A percentile compares a stretch with the other conserved stretches of the same genome.
Evolutionary conservation across 2,888 invertebrate genomes (phyloP).

Genomic region (Tetragonisca angustula): DNA sequence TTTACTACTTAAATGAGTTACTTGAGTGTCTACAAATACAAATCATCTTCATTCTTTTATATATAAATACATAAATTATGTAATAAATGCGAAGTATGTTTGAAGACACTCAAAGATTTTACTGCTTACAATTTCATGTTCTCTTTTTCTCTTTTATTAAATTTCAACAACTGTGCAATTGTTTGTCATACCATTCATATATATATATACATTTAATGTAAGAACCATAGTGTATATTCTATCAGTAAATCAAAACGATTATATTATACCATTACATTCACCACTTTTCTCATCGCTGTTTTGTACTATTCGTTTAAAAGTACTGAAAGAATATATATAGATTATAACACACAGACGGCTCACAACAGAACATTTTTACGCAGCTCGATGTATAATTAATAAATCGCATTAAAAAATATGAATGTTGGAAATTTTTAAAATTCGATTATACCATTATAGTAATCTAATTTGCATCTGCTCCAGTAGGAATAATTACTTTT

Average conservation of each 20-base stretch:
- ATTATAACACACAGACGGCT: slow-evolving; percentile 61
- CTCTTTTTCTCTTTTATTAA: slow-evolving; percentile 30
- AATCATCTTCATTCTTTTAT: slow-evolving; percentile 40
- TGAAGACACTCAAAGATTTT: slow-evolving; percentile 53
- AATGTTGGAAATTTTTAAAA: slow-evolving; percentile 68
- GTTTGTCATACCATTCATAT: slow-evolving; percentile 41
- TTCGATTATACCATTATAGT: slow-evolving; percentile 59
- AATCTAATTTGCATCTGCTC: slow-evolving; percentile 70
- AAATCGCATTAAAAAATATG: slow-evolving; percentile 72
- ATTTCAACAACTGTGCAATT: slow-evolving; percentile 66
- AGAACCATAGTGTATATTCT: slow-evolving; percentile 63
- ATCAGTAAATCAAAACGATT: slow-evolving; percentile 70
- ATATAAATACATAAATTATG: slow-evolving; percentile 46
- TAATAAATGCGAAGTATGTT: slow-evolving; percentile 57
- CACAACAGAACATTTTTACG: slow-evolving; percentile 56
- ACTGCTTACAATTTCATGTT: slow-evolving; percentile 42
- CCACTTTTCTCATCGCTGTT: slow-evolving; percentile 50
- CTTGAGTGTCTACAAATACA: slow-evolving; percentile 59
- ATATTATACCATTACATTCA: slow-evolving; percentile 39
- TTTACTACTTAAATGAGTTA: slow-evolving; percentile 44
- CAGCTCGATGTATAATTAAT: slow-evolving; percentile 68
- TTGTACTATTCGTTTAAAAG: slow-evolving; percentile 71
- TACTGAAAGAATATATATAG: slow-evolving; percentile 70
- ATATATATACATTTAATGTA: slow-evolving; percentile 62
- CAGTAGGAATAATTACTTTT: slow-evolving; percentile 72